Evolutionary conservation across 1,140 invertebrate genomes (phyloP), one percentile per base, ranked within the genome.

Genomic region (Hormaphis cornu): DNA sequence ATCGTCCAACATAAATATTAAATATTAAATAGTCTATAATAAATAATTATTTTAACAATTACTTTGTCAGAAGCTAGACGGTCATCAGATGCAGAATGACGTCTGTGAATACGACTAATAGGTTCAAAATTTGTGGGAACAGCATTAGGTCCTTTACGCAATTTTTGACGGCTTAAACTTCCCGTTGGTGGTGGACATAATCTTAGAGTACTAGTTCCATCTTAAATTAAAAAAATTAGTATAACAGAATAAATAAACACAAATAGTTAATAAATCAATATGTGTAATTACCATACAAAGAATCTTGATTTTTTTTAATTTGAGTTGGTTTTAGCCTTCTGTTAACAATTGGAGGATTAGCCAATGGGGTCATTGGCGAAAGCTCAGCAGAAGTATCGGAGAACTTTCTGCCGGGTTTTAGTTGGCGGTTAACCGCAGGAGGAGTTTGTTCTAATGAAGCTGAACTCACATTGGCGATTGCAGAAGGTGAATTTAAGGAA

Each of bases 351-450:
- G 82, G 82, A 16, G 81, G 81, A 69, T 78, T 76, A n/a, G 75
- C 75, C 72, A 63, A 76, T 70, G 61, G 70, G 24, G 72, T 69
- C 16, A 72, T 69, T 9, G 77, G 77, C 5, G 76, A 77, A 7
- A 75, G 74, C 46, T 78, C 76, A 69, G 74, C 75, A 10, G 76
- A 77, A 35, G 50, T 54, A 72, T 86, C 84, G 48, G 83, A 85
- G 14, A 80, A 77, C 75, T 82, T 84, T 61, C 82, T 77, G 73
- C 81, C 84, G 18, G 91, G 91, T 76, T 94, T 94, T 2, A 93
- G 79, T 48, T 85, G 86, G 14, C 90, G 81, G 75, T 93, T 87
- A 30, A 91, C 87, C 9, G 82, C 80, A 5, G 89, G 89, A 9
- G 89, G 88, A 46, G 82, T 75, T 22, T 79, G 78, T 74, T 82